A percentile compares a stretch with the other conserved stretches of the same genome.
Evolutionary conservation across 2,113 vertebrate genomes (phyloP).

Genomic region (Strigops habroptila): DNA sequence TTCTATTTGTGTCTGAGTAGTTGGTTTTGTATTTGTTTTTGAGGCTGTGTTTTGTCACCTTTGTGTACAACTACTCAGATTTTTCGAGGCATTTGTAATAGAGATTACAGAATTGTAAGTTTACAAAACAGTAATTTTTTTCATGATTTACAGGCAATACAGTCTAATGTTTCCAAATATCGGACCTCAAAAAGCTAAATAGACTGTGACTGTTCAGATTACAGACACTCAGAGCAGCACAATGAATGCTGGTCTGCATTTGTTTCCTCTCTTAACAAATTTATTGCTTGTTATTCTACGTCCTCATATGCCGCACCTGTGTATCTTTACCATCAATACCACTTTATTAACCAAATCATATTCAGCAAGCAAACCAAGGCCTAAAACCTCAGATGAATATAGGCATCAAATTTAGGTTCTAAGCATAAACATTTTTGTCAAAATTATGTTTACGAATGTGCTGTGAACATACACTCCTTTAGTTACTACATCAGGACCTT

Average conservation of each 20-base stretch:
- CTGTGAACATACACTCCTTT: not conserved
- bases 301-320: not conserved
- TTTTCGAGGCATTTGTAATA: not conserved
- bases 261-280: not conserved
- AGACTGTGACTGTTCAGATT: not conserved
- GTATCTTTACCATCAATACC: not conserved
- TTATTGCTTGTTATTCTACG: not conserved
- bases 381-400: not conserved
- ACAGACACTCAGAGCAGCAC: not conserved
- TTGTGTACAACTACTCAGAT: not conserved
- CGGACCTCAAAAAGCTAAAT: not conserved
- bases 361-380: not conserved
- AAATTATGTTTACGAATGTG: not conserved
- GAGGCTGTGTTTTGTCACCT: not conserved
- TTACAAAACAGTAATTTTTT: not conserved
- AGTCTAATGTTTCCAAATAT: not conserved
- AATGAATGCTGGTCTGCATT: not conserved
- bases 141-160: not conserved
- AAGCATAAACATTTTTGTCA: not conserved
- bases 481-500: not conserved
- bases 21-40: not conserved
- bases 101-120: not conserved
- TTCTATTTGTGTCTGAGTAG: not conserved
- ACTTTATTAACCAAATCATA: not conserved
- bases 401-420: not conserved